phyloP scores from a whole-genome alignment of 2,113 vertebrate species.

The Heptranchias perlo region DNA sequence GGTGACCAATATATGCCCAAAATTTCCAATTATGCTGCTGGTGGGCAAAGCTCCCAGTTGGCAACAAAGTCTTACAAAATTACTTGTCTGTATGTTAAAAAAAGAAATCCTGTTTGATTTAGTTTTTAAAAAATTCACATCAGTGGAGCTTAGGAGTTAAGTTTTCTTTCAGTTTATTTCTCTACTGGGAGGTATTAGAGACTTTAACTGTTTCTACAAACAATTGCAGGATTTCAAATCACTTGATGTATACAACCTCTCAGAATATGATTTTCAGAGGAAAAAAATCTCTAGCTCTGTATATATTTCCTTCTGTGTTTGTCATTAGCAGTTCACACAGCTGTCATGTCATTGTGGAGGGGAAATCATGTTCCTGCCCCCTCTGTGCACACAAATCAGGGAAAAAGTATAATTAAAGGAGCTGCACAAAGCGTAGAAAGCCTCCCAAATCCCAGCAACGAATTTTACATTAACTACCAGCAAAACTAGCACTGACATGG shows the following conservation, averaged over 20 bases:
- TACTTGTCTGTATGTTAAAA: neutral
- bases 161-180: constrained; percentile 25
- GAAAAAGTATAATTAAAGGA: neutral
- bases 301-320: constrained; percentile 21
- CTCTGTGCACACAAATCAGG: neutral
- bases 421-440: neutral
- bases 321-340: constrained; percentile 6
- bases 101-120: neutral
- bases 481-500: neutral
- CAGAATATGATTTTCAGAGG: constrained; percentile 27
- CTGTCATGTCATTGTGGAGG: neutral
- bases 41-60: neutral
- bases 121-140: neutral
- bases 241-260: constrained; percentile 33
- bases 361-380: neutral
- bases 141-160: neutral
- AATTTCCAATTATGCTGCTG: neutral
- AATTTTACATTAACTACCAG: neutral
- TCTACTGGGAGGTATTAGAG: neutral
- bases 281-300: neutral
- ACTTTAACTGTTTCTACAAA: constrained; percentile 21
- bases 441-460: neutral
- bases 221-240: constrained; percentile 21
- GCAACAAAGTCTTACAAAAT: neutral
- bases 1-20: neutral